Conservation (phyloP, 1,140 invertebrate genomes). For the Mamestra configurata region DNA sequence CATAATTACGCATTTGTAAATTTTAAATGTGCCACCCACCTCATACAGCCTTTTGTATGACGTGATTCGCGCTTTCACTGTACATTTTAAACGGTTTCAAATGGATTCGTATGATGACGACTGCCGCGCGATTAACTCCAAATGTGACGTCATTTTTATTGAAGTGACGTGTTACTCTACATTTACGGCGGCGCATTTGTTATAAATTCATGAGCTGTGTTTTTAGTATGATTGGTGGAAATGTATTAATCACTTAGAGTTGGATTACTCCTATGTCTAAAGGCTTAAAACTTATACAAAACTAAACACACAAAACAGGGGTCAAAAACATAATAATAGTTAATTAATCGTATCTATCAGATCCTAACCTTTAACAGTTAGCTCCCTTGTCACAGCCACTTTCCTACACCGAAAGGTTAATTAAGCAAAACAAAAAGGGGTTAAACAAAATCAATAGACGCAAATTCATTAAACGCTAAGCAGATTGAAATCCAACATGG, state of each 20-base stretch:
- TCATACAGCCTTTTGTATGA: constrained; percentile 85
- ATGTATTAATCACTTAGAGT: background rate
- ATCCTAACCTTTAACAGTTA: constrained; percentile 59
- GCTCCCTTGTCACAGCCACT: constrained; percentile 67
- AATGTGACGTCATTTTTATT: constrained; percentile 72
- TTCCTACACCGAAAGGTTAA: constrained; percentile 83
- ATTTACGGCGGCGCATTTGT: background rate
- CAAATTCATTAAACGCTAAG: constrained; percentile 88
- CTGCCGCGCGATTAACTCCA: constrained; percentile 73
- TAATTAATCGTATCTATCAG: constrained; percentile 49
- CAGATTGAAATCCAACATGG: constrained; percentile 87
- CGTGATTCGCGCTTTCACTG: constrained; percentile 83
- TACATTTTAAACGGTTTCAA: constrained; percentile 78
- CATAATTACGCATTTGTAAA: constrained; percentile 88
- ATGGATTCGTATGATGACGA: constrained; percentile 82
- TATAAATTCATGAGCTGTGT: background rate
- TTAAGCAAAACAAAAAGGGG: constrained; percentile 88
- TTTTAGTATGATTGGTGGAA: background rate
- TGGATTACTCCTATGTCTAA: background rate
- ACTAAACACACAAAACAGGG: constrained; percentile 36
- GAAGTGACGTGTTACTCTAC: constrained; percentile 32
- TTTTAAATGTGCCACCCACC: constrained; percentile 86
- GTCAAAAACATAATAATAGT: constrained; percentile 47
- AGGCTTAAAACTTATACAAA: constrained; percentile 8
- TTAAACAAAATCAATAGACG: constrained; percentile 87